Evolutionary conservation across 1,140 invertebrate species (phyloP).

Genomic region (Cydia splendana): DNA sequence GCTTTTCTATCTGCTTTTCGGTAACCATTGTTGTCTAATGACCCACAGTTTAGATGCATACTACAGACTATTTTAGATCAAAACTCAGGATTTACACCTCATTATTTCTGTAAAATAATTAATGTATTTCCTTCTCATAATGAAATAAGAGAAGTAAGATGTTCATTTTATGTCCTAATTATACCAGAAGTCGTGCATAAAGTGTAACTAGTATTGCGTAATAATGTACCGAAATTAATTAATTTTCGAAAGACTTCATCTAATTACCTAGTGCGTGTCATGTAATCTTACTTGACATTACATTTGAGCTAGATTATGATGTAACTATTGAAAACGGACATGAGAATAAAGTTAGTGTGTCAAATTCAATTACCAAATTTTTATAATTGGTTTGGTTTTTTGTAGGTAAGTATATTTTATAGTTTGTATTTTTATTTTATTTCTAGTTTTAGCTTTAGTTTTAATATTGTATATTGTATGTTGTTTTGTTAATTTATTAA

Average conservation of each 20-base stretch:
- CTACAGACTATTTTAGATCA: too few species aligned
- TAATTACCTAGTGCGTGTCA: background rate
- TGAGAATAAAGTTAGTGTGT: conserved; percentile 21
- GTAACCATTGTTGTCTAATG: too few species aligned
- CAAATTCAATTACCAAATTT: background rate
- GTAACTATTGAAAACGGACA: conserved; percentile 10
- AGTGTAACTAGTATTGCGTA: background rate
- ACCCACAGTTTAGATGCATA: too few species aligned
- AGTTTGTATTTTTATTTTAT: too few species aligned
- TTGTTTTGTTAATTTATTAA: too few species aligned
- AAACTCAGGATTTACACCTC: too few species aligned
- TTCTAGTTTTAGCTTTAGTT: too few species aligned
- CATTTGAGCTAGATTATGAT: conserved; percentile 3
- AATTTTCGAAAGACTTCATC: conserved; percentile 1
- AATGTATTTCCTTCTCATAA: background rate
- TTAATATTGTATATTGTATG: too few species aligned
- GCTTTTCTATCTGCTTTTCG: too few species aligned
- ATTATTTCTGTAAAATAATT: too few species aligned
- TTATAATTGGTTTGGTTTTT: too few species aligned
- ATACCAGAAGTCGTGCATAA: background rate
- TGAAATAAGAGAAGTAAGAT: background rate
- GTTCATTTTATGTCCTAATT: background rate
- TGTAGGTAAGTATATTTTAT: too few species aligned
- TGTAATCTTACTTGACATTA: conserved; percentile 11
- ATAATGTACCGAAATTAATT: background rate